Evolutionary conservation across 2,888 invertebrate genomes (phyloP).

Genomic region (Ophioninae sp.): DNA sequence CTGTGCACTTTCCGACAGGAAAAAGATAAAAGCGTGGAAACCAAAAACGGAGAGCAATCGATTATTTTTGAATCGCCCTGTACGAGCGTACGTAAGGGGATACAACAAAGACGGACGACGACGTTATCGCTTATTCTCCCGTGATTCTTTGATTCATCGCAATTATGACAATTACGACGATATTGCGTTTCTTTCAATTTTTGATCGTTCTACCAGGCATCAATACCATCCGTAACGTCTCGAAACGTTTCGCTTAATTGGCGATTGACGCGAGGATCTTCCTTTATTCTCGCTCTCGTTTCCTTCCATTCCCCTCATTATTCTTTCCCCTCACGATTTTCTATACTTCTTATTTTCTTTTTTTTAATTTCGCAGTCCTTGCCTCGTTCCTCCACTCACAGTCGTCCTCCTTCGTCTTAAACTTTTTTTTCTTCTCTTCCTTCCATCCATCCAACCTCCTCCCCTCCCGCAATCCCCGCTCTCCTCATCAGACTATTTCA

Average conservation of each 20-base stretch:
- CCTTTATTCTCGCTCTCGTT: constrained; percentile 10
- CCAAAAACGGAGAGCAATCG: neutral
- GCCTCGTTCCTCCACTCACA: neutral
- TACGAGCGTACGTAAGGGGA: neutral
- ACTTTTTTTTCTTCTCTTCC: neutral
- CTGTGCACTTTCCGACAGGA: too few relatives aligned
- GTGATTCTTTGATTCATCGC: neutral
- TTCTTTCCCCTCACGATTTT: neutral
- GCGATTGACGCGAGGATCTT: neutral
- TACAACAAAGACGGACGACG: neutral
- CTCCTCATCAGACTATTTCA: neutral
- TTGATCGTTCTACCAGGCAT: constrained; percentile 2
- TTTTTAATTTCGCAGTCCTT: neutral
- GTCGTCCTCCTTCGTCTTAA: neutral
- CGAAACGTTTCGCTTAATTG: constrained; percentile 32
- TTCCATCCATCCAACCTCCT: neutral
- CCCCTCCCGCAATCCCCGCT: neutral
- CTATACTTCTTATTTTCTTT: neutral
- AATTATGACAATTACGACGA: neutral
- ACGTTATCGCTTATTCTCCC: neutral
- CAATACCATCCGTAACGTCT: neutral
- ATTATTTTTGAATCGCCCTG: neutral
- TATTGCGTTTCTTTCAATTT: constrained; percentile 10
- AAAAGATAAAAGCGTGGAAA: neutral
- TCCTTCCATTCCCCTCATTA: neutral